Conservation (phyloP, 2,113 vertebrate species). For the Peromyscus maniculatus region DNA sequence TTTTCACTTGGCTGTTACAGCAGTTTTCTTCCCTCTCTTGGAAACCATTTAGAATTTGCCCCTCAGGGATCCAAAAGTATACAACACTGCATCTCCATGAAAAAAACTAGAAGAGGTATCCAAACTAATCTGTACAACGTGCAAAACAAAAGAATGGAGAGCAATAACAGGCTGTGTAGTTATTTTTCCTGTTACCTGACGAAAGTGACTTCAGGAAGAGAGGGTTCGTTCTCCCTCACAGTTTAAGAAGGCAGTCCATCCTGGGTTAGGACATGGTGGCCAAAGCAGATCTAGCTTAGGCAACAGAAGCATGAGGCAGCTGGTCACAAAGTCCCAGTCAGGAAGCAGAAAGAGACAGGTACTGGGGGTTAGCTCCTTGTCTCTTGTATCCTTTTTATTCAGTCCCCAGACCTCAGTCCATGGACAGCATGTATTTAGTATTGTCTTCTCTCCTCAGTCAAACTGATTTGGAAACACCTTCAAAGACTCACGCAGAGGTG, state of each 20-base stretch:
- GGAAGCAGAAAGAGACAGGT: not conserved
- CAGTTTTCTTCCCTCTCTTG: not conserved
- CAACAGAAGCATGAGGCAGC: not conserved
- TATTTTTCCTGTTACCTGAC: not conserved
- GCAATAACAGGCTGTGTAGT: not conserved
- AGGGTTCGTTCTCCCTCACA: not conserved
- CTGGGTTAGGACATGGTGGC: not conserved
- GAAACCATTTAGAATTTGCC: not conserved
- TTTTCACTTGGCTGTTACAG: not conserved
- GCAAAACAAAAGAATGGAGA: not conserved
- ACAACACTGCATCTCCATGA: not conserved
- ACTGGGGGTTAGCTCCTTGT: not conserved
- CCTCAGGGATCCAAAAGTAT: not conserved
- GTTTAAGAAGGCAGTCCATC: not conserved
- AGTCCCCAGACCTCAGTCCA: not conserved
- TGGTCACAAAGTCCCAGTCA: not conserved
- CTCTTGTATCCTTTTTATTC: not conserved
- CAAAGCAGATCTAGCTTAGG: not conserved
- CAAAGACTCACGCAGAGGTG: not conserved
- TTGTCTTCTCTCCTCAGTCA: not conserved
- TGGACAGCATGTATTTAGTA: not conserved
- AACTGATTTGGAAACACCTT: not conserved
- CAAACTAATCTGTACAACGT: not conserved
- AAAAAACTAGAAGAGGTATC: not conserved
- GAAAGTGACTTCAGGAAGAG: not conserved